Evolutionary conservation across 2,888 invertebrate genomes (phyloP), one percentile per base, ranked within the genome.

Genomic region (Ctenicera cuprea): DNA sequence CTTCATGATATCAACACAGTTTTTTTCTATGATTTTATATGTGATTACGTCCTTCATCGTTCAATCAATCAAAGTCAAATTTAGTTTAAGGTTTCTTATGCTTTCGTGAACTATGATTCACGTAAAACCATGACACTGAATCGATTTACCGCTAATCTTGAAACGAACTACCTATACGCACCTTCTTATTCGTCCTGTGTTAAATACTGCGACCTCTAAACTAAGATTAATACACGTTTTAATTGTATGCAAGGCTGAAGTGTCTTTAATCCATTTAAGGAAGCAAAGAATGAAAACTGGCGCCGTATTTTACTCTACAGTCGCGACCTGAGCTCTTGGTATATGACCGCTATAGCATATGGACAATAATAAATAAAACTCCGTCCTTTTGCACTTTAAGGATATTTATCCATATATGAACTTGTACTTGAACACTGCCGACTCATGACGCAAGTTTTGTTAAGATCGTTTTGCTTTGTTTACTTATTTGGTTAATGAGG

Each of bases 211-310:
- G 73, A 73, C 73, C 73, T 73, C 69, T 59, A 65, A 14, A 54
- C 20, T 14, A 59, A 54, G 63, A 63, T 71, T 64, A 64, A 64
- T 64, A 64, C 63, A 33, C 62, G 67, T 12, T 41, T 54, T 73
- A 73, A 73, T 68, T 73, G 63, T 67, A 69, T 61, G 73, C 73
- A 73, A 73, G 73, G 73, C 65, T 68, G 63, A 37, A 71, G 54
- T 64, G 59, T 57, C 37, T 73, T 71, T 69, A 73, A 37, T 65
- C 73, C 73, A 63, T 73, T 73, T 73, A 73, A 73, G 73, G 73
- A 73, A 69, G 54, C 43, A 63, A 71, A 64, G 73, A 65, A 59
- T 45, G 54, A 64, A 67, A 62, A 50, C 59, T 73, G 73, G 73
- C 73, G 73, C 73, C 73, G 48, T 63, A 67, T 62, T 52, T 67